A percentile compares a stretch with the other conserved stretches of the same genome.
Conservation (phyloP, 2,113 vertebrate species). For the Pycnonotus jocosus region DNA sequence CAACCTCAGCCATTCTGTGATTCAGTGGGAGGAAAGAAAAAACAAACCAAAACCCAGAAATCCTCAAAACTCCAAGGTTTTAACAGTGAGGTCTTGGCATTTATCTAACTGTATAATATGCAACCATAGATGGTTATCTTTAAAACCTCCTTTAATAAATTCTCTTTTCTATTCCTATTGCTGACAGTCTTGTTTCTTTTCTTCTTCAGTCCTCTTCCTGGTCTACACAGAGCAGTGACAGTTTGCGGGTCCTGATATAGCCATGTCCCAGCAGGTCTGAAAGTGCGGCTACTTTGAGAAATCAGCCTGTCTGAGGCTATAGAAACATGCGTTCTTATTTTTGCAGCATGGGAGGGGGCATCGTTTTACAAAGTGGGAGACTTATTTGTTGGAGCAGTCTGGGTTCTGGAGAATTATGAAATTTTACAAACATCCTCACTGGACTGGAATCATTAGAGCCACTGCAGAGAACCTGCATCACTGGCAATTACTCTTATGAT, state of each 20-base stretch:
- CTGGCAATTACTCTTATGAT: not conserved
- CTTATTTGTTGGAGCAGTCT: not conserved
- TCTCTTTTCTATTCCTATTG: not conserved
- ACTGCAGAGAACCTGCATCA: not conserved
- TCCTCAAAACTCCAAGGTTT: not conserved
- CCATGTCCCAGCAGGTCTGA: not conserved
- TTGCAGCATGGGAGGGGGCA: not conserved
- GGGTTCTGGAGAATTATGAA: not conserved
- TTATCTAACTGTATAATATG: not conserved
- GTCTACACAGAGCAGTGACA: not conserved
- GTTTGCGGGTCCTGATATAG: not conserved
- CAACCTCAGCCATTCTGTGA: not conserved
- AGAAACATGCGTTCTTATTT: not conserved
- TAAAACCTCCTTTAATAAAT: not conserved
- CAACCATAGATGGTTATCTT: not conserved
- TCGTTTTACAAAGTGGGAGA: not conserved
- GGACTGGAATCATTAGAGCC: not conserved
- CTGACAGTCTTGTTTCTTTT: not conserved
- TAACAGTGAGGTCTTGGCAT: not conserved
- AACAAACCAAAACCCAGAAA: not conserved
- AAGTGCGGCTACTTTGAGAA: not conserved
- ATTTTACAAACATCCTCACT: not conserved
- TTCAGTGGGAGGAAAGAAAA: not conserved
- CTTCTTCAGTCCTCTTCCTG: not conserved
- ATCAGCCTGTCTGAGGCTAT: not conserved